A percentile compares a stretch with the other conserved stretches of the same genome.
phyloP scores from a whole-genome alignment of 2,113 vertebrate genomes.

The Pluvianellus socialis region DNA sequence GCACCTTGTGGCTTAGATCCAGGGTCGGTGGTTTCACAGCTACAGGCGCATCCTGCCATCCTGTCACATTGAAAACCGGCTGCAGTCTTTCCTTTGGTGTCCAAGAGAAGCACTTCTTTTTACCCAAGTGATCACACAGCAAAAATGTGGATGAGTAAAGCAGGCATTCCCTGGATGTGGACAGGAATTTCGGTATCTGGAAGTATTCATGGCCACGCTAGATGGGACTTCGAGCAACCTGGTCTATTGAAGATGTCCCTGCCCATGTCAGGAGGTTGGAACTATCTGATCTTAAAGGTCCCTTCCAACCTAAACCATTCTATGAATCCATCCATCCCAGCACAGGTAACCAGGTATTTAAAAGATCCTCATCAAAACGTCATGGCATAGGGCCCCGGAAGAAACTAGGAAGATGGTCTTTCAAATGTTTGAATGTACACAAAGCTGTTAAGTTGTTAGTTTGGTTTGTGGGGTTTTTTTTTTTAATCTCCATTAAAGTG shows the following conservation, averaged over 20 bases:
- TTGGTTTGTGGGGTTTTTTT: neutral
- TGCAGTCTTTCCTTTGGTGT: neutral
- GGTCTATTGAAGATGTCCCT: no score
- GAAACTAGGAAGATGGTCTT: neutral
- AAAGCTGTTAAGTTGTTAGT: neutral
- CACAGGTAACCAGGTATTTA: neutral
- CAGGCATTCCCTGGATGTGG: neutral
- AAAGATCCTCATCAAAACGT: neutral
- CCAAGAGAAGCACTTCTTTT: neutral
- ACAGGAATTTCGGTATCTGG: neutral
- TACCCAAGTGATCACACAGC: neutral
- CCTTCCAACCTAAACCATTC: no score
- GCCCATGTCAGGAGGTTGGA: no score
- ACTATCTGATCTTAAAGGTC: no score
- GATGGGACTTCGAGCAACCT: no score
- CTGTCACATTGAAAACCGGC: neutral
- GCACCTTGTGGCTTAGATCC: neutral
- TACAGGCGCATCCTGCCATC: accelerated
- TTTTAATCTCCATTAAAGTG: neutral
- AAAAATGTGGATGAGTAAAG: neutral
- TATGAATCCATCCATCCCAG: neutral
- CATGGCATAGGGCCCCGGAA: neutral
- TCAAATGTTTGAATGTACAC: neutral
- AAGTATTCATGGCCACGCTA: no score
- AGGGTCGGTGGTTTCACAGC: neutral